Conservation (phyloP, 2,113 vertebrate genomes). For the Neomonachus schauinslandi region DNA sequence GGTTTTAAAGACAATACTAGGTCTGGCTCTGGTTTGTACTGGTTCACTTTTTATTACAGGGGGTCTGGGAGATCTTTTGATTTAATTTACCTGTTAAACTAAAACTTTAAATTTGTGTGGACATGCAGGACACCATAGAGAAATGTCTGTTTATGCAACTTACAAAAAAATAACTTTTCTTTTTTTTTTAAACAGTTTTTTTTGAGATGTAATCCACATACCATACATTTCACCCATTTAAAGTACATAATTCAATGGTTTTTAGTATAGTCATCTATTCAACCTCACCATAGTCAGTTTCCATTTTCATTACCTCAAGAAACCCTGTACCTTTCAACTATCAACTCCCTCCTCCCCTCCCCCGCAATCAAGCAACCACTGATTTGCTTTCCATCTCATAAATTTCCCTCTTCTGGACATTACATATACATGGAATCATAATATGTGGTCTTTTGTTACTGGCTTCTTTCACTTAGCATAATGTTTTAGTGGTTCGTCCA, state of each 20-base stretch:
- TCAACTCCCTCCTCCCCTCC: not conserved
- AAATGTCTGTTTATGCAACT: not conserved
- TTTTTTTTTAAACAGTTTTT: not conserved
- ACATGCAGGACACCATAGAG: not conserved
- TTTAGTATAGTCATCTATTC: not conserved
- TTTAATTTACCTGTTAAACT: not conserved
- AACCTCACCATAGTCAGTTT: not conserved
- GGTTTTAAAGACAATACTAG: not conserved
- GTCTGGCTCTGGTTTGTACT: not conserved
- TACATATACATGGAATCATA: not conserved
- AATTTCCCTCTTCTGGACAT: not conserved
- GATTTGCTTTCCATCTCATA: not conserved
- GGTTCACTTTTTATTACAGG: not conserved
- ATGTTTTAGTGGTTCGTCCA: not conserved
- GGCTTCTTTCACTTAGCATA: not conserved
- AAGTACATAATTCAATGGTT: not conserved
- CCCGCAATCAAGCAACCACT: not conserved
- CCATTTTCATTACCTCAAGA: not conserved
- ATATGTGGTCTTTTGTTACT: not conserved
- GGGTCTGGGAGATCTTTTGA: not conserved
- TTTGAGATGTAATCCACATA: not conserved
- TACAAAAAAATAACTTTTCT: not conserved
- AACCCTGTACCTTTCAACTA: not conserved
- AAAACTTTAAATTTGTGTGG: not conserved
- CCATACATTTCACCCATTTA: not conserved